Evolutionary conservation across 2,113 vertebrate genomes (phyloP).

Genomic region (Acinonyx jubatus): DNA sequence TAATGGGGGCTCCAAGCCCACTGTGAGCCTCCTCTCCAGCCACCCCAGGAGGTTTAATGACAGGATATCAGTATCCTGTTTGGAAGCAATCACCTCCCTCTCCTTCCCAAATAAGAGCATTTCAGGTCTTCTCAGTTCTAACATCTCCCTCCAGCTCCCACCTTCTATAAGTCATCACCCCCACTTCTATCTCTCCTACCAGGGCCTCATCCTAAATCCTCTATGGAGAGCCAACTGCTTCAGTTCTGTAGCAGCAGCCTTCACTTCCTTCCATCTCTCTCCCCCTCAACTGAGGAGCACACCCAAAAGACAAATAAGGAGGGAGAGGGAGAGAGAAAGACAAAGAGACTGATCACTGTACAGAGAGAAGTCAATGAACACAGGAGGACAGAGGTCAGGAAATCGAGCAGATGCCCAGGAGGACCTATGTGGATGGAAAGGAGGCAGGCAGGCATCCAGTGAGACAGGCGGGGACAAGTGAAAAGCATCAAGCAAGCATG

Average conservation of each 20-base stretch:
- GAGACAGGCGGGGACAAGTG: background rate
- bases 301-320: background rate
- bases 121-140: background rate
- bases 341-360: background rate
- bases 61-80: background rate
- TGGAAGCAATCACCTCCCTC: background rate
- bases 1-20: background rate
- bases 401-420: background rate
- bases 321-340: background rate
- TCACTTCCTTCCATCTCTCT: background rate
- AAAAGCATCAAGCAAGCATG: background rate
- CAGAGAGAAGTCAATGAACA: background rate
- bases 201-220: background rate
- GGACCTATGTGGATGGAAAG: background rate
- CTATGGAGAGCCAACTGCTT: background rate
- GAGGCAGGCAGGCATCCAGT: background rate
- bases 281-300: background rate
- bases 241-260: background rate
- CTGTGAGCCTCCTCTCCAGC: background rate
- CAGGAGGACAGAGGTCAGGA: background rate
- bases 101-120: background rate
- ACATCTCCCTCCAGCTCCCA: background rate
- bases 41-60: background rate
- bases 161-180: background rate
- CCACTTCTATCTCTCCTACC: background rate